A percentile compares a stretch with the other conserved stretches of the same genome.
phyloP scores from a whole-genome alignment of 2,888 invertebrate genomes.

The Hofmannophila pseudospretella region DNA sequence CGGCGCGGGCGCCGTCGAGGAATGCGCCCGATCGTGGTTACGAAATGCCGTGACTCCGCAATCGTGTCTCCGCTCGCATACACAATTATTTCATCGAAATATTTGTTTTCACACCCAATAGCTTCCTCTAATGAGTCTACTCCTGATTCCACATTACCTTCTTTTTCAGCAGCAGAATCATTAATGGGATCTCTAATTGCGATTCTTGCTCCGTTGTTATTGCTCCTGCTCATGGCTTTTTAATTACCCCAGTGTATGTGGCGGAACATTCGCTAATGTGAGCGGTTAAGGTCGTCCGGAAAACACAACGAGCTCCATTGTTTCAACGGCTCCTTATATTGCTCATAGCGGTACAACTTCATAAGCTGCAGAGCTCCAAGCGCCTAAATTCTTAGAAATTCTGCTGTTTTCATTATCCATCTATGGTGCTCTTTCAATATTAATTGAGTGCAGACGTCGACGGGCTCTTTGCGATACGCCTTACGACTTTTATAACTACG shows the following conservation, averaged over 20 bases:
- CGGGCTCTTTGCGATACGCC: slow-evolving; percentile 5
- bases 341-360: slow-evolving; percentile 63
- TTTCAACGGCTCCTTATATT: slow-evolving; percentile 63
- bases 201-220: slow-evolving; percentile 33
- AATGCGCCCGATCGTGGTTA: slow-evolving; percentile 70
- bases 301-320: slow-evolving; percentile 60
- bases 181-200: slow-evolving; percentile 40
- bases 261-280: slow-evolving; percentile 64
- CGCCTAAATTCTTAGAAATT: slow-evolving; percentile 66
- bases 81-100: slow-evolving; percentile 21
- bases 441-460: slow-evolving; percentile 7
- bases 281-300: slow-evolving; percentile 54
- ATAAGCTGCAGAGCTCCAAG: slow-evolving; percentile 42
- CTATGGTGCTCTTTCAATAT: slow-evolving; percentile 41
- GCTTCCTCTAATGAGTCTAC: neutral
- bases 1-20: slow-evolving; percentile 37
- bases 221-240: slow-evolving; percentile 57
- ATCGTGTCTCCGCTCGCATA: slow-evolving; percentile 44
- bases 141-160: slow-evolving; percentile 3
- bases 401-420: slow-evolving; percentile 56
- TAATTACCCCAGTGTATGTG: slow-evolving; percentile 63
- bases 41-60: slow-evolving; percentile 66
- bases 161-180: slow-evolving; percentile 15
- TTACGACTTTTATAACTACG: slow-evolving; percentile 6
- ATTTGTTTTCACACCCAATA: slow-evolving; percentile 19